Evolutionary conservation across 1,140 invertebrate genomes (phyloP), one percentile per base, ranked within the genome.

Genomic region (Pseudomyrmex sp.): DNA sequence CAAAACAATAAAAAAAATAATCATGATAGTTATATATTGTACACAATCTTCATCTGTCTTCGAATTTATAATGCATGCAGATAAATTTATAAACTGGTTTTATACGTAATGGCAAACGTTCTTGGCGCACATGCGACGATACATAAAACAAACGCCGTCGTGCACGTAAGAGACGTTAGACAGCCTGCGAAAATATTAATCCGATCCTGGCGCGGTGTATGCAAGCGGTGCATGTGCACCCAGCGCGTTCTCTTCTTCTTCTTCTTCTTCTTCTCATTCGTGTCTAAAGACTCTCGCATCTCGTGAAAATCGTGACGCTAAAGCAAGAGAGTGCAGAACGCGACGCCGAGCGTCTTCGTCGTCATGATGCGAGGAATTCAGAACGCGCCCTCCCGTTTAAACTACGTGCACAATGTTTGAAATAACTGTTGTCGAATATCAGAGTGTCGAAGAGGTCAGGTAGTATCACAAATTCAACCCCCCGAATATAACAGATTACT

Each of bases 261-360:
- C 26, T 44, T 54, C 56, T 50, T 4, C 10, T 3, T 46, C 26
- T 18, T 35, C 15, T 58, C 52, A 18, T 44, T 54, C 69, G 15
- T 20, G 3, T 26, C 35, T 18, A 23, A 79, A 54, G 82, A 65
- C 52, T 54, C n/a, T 54, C n/a, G 20, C 18, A 35, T 69, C 75
- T 84, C 74, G 26, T 75, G 59, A 73, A 82, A 61, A 73, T 61
- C 46, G n/a, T 50, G 69, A 73, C 8, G 20, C 23, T 73, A n/a
- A 4, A 80, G 44, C 18, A 63, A 8, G 46, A 9, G 18, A 74
- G 12, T 50, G 20, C 12, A 9, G 58, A 35, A 35, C 18, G 58
- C 20, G 58, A 61, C 58, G 58, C 58, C 58, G 58, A 61, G 20
- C 62, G 15, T 35, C 35, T 35, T 35, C 35, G 35, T 35, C 35